Conservation (phyloP, 1,140 invertebrate genomes). For the Brachionus koreanus region DNA sequence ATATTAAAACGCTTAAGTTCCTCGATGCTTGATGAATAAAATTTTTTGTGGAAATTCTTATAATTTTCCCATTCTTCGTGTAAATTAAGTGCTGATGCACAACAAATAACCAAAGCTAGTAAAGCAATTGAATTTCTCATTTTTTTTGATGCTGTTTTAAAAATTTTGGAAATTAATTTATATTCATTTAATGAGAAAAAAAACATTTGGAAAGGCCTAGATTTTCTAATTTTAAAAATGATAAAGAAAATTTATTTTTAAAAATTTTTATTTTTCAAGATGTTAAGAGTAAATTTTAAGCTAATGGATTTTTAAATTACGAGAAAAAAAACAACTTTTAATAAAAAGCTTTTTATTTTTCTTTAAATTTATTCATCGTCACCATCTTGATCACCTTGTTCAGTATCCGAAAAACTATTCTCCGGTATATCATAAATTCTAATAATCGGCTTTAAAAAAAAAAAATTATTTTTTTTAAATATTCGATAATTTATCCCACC, state of each 20-base stretch:
- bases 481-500: constrained; percentile 45
- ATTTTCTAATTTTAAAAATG: background rate
- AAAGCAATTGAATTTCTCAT: constrained; percentile 3
- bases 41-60: constrained; percentile 12
- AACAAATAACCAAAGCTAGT: background rate
- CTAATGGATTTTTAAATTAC: background rate
- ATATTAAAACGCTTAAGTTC: constrained; percentile 16
- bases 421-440: constrained; percentile 94
- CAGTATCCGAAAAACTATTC: constrained; percentile 96
- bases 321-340: background rate
- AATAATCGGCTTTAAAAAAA: constrained; percentile 71
- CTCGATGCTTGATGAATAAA: background rate
- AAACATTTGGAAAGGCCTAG: constrained; percentile 19
- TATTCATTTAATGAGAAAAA: constrained; percentile 5
- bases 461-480: constrained; percentile 40
- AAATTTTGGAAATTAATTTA: background rate
- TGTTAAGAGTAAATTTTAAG: constrained; percentile 20
- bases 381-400: constrained; percentile 63
- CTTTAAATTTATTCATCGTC: constrained; percentile 64
- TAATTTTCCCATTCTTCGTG: background rate
- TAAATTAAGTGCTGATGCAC: background rate
- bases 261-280: constrained; percentile 31
- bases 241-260: background rate
- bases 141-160: background rate
- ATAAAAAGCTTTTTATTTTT: background rate